Conservation (phyloP, 2,113 vertebrate species). For the Ochotona princeps region DNA sequence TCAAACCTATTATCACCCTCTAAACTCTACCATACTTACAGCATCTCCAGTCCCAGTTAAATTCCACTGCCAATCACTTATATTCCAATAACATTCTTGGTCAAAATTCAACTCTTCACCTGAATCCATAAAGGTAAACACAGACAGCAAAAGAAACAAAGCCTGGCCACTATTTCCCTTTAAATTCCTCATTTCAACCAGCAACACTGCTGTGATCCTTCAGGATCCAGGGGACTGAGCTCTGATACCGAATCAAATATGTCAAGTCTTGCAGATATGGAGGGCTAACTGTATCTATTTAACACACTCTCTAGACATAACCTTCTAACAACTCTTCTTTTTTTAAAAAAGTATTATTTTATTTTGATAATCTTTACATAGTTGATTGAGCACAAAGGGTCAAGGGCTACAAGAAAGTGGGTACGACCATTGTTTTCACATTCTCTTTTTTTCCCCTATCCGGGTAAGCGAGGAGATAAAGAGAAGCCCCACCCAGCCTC, state of each 20-base stretch:
- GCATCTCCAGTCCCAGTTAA: neutral
- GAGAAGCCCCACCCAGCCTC: too few species aligned
- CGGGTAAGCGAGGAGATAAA: too few species aligned
- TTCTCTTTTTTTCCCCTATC: too few species aligned
- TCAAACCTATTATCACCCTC: neutral
- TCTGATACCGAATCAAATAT: too few species aligned
- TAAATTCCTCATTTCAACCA: conserved; percentile 1
- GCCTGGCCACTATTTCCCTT: neutral
- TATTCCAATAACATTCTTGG: neutral
- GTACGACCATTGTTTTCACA: too few species aligned
- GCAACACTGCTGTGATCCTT: neutral
- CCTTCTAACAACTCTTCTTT: neutral
- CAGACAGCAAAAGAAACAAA: neutral
- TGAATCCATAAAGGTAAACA: neutral
- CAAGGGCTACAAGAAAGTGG: too few species aligned
- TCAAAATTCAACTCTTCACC: conserved; percentile 22
- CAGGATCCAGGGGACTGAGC: neutral
- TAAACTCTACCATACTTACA: neutral
- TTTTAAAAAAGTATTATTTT: too few species aligned
- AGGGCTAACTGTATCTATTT: neutral
- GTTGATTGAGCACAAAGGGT: too few species aligned
- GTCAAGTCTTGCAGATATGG: neutral
- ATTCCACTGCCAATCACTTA: neutral
- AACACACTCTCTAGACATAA: neutral
- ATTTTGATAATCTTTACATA: too few species aligned